Conservation (phyloP, 2,113 vertebrate species). For the Dunckerocampus dactyliophorus region DNA sequence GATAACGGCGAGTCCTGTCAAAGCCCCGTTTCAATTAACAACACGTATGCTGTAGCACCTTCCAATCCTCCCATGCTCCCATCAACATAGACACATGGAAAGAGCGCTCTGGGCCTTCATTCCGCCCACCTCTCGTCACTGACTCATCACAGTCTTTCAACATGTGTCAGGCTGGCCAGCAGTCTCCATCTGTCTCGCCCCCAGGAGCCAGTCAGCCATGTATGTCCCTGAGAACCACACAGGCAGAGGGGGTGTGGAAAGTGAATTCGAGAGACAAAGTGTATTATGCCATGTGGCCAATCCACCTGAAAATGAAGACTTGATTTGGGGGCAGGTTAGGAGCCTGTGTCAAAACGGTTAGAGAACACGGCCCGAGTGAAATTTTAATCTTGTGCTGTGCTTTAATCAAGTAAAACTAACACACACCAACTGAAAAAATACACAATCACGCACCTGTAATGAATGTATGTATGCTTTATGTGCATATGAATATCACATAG, state of each 20-base stretch:
- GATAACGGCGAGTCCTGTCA: neutral
- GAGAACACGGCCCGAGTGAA: constrained; percentile 35
- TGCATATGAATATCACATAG: constrained; percentile 1
- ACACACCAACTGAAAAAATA: constrained; percentile 8
- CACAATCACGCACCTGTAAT: neutral
- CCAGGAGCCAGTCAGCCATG: constrained; percentile 65
- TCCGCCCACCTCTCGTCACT: constrained; percentile 54
- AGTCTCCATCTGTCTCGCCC: constrained; percentile 68
- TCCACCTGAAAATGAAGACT: constrained; percentile 72
- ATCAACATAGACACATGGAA: constrained; percentile 65
- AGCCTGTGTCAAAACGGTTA: constrained; percentile 20
- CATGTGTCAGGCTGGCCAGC: constrained; percentile 68
- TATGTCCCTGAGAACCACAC: constrained; percentile 55
- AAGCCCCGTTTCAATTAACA: neutral
- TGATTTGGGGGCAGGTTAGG: constrained; percentile 56
- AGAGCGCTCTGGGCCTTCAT: constrained; percentile 45
- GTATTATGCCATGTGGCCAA: constrained; percentile 64
- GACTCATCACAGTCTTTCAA: constrained; percentile 74
- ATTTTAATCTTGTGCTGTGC: constrained; percentile 26
- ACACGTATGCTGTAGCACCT: constrained; percentile 1
- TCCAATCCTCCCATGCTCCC: constrained; percentile 33
- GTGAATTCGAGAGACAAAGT: constrained; percentile 71
- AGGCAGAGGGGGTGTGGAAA: constrained; percentile 43
- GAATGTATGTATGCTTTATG: neutral
- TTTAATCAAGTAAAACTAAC: constrained; percentile 36